Conservation (phyloP, 2,888 invertebrate species). For the Abscondita cerata region DNA sequence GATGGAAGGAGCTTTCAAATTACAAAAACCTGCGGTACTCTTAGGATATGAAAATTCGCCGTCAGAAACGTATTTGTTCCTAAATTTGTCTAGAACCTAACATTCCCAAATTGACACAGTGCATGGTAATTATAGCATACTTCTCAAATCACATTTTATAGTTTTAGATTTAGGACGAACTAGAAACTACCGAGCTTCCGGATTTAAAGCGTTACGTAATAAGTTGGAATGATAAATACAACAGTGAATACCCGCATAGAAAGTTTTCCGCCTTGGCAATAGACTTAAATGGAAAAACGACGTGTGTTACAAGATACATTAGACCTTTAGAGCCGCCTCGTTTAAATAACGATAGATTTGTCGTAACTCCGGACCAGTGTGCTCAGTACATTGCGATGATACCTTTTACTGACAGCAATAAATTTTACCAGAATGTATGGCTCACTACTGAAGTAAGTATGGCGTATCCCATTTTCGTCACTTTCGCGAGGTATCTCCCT, state of each 20-base stretch:
- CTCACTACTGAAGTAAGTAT: conserved; percentile 63
- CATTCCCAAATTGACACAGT: conserved; percentile 51
- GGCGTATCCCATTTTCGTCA: too few species aligned
- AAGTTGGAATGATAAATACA: conserved; percentile 62
- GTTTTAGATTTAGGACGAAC: conserved; percentile 47
- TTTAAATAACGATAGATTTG: conserved; percentile 54
- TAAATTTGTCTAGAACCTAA: conserved; percentile 49
- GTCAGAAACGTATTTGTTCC: conserved; percentile 45
- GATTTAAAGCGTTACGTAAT: conserved; percentile 62
- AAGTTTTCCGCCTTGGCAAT: conserved; percentile 63
- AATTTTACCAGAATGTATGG: conserved; percentile 63
- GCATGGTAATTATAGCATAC: conserved; percentile 46
- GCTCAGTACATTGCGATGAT: conserved; percentile 61
- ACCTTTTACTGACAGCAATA: conserved; percentile 56
- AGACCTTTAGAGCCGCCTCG: conserved; percentile 61
- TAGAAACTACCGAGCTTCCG: conserved; percentile 61
- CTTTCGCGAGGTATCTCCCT: too few species aligned
- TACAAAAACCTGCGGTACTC: conserved; percentile 75
- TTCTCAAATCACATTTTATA: not conserved
- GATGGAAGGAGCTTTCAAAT: conserved; percentile 84
- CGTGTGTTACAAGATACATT: conserved; percentile 62
- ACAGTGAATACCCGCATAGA: conserved; percentile 61
- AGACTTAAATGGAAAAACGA: conserved; percentile 63
- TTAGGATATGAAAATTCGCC: conserved; percentile 68
- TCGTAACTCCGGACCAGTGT: conserved; percentile 58